Base-by-base conservation (phyloP, 2,888 invertebrate species). In the Parthenolecanium corni region DNA sequence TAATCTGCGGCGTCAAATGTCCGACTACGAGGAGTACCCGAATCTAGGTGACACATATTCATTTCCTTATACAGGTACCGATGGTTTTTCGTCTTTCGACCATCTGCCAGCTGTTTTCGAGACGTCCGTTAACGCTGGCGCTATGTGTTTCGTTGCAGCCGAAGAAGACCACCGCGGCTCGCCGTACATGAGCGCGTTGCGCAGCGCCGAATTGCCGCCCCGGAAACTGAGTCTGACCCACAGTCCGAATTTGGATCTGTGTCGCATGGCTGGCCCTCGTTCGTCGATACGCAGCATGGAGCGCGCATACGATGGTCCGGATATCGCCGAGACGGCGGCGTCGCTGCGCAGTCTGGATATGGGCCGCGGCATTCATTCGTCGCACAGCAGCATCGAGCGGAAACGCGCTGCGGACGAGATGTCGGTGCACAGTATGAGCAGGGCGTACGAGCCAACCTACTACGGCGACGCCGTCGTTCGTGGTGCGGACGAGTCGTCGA, bases 41-140 rank as follows among this genome's bases (percentile, higher is more conserved):
- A 84, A 85, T 67, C 72, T 81, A 12, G 82, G 81, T 64, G 89
- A 89, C 69, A 86, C 86, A 77, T 90, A 89, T 74, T 77, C 85
- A 66, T 89, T 89, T 70, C 89, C 89, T 0, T 89, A 89, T 71
- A 89, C 88, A 68, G 84, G 85, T 78, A 72, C 23, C 40, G 36
- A n/a, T 9, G 1, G 24, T 5, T 44, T 18, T 5, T 44, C 6
- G 1, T 44, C 3, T 44, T 44, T 44, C 6, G 3, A 3, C 9
- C n/a, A n/a, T 18, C n/a, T 14, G 20, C n/a, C n/a, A 3, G 16
- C n/a, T n/a, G 46, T 44, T n/a, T 9, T 9, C 9, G 20, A 44
- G n/a, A n/a, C n/a, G 6, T 44, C 9, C 11, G 58, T 64, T 31
- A 44, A 16, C n/a, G n/a, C n/a, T n/a, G n/a, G n/a, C n/a, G n/a